These are phyloP conservation scores for Onthophagus taurus DNA, from an alignment of 1,140 invertebrate genomes.

Conservation along the genomic window DNA sequence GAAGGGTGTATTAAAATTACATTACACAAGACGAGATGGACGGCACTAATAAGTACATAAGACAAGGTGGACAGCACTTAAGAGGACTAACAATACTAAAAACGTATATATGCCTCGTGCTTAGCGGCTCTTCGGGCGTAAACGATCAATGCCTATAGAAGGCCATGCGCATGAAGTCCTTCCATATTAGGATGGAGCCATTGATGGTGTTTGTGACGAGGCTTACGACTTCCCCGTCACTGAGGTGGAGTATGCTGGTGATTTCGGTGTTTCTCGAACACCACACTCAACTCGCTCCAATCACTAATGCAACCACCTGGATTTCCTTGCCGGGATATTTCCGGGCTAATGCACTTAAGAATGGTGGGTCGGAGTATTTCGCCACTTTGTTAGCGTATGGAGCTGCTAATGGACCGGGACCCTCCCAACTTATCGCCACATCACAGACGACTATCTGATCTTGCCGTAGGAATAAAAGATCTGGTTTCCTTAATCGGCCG, in stretches of 20 bases:
- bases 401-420: not conserved
- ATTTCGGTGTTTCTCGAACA: constrained; percentile 9
- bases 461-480: constrained; percentile 9
- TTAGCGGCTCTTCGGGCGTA: no score
- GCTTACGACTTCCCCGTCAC: not conserved
- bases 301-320: constrained; percentile 5
- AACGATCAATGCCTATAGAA: no score
- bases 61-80: no score
- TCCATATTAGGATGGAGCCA: not conserved
- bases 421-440: constrained; percentile 13
- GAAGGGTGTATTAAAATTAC: no score
- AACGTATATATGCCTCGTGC: no score
- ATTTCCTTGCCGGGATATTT: constrained; percentile 14
- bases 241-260: not conserved
- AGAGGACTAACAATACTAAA: no score
- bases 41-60: no score
- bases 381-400: constrained; percentile 10
- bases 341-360: constrained; percentile 7
- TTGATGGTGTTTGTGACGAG: not conserved
- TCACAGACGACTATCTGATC: not conserved
- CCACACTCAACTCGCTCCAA: constrained; percentile 19
- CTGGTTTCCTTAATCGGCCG: constrained; percentile 6
- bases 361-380: constrained; percentile 13
- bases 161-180: constrained; percentile 8
- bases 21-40: no score